phyloP scores from a whole-genome alignment of 2,888 invertebrate species.

The Neoascia interrupta region DNA sequence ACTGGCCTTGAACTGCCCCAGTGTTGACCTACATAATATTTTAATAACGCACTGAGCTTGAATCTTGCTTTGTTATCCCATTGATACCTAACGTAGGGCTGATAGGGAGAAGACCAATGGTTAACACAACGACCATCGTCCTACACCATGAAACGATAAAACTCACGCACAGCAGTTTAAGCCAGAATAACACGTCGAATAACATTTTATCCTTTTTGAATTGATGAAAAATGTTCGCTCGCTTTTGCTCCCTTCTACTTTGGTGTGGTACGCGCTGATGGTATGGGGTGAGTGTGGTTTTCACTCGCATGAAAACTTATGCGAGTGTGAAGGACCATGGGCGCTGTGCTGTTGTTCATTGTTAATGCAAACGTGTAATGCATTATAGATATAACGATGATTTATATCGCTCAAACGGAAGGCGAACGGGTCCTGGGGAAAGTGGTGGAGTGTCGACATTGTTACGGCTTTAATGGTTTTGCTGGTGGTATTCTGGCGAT shows the following conservation, averaged over 20 bases:
- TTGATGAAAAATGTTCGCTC: too few relatives aligned
- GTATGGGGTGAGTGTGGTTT: too few relatives aligned
- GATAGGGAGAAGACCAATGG: neutral
- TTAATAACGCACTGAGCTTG: conserved; percentile 15
- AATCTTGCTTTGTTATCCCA: conserved; percentile 16
- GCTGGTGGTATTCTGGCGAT: neutral
- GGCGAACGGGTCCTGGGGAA: neutral
- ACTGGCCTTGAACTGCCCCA: conserved; percentile 16
- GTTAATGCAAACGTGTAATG: conserved; percentile 16
- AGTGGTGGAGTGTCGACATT: conserved; percentile 11
- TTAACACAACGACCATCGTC: neutral
- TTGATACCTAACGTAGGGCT: neutral
- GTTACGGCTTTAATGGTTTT: conserved; percentile 1
- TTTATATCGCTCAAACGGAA: neutral
- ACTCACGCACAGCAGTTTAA: neutral
- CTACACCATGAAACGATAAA: neutral
- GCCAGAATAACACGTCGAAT: conserved; percentile 12
- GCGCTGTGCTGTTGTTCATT: neutral
- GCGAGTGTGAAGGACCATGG: neutral
- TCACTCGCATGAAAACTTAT: conserved; percentile 7
- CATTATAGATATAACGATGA: conserved; percentile 18
- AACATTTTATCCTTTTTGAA: conserved; percentile 15
- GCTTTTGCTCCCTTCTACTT: conserved; percentile 1
- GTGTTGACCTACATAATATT: conserved; percentile 24
- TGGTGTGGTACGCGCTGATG: too few relatives aligned